Base-by-base conservation (phyloP, 2,888 invertebrate genomes). In the Philopedon plagiatum region DNA sequence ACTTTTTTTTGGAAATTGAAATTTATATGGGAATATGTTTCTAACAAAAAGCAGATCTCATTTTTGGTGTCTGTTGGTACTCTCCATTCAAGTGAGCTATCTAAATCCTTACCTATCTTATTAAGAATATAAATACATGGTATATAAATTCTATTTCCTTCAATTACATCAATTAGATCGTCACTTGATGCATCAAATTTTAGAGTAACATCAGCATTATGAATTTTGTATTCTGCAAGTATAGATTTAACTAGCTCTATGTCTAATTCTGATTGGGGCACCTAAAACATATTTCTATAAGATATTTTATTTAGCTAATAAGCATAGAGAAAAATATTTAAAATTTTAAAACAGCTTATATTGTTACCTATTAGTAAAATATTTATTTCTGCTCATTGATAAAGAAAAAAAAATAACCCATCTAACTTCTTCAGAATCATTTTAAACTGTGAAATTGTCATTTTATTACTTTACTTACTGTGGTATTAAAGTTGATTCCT, bases 111-210 rank as follows among this genome's bases (percentile, higher is more conserved):
- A 92, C 96, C 97, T 83, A 99, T 99, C 89, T 99, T 99, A 86
- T 99, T 99, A 58, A 99, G 91, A 77, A 99, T 90, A 87, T 99
- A 99, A 86, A 99, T 98, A 87, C 99, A 99, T 1, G 99, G 99
- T 78, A 99, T 92, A 85, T 99, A 99, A 79, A 99, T 94, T 73
- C 99, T 90, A 87, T 99, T 99, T 66, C 99, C 99, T 87, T 99
- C 99, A 76, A 99, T 94, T 5, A 98, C 94, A 86, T 99, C 99
- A 80, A 99, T 99, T 46, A 99, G 88, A 86, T 99, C 99, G 83
- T 99, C 99, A 79, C 96, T 94, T 0, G 96, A 97, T 0, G 98
- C 97, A 85, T 99, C 98, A 81, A 93, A 96, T 75, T 95, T 90
- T 49, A 99, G 88, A 0, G 97, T 97, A 67, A 99, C 94, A 84